These are phyloP conservation scores for Octopus bimaculoides DNA, from an alignment of 1,140 invertebrate genomes.

Conservation along the genomic window DNA sequence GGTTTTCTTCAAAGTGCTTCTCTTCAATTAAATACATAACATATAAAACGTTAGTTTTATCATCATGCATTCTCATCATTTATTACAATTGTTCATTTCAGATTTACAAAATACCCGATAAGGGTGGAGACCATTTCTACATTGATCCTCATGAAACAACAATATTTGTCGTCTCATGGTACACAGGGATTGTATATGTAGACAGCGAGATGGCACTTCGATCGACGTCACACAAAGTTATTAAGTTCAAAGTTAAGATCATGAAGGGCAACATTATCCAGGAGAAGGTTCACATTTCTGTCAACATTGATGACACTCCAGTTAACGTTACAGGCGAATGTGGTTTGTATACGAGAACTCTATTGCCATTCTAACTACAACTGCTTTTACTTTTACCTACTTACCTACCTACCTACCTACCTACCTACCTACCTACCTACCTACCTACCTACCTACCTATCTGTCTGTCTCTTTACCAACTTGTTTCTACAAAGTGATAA, in stretches of 20 bases:
- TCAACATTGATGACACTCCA: background rate
- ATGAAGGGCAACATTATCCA: background rate
- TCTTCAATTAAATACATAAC: no score
- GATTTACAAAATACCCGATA: slow-evolving; percentile 4
- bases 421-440: background rate
- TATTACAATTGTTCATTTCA: background rate
- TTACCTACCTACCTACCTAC: background rate
- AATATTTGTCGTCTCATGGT: background rate
- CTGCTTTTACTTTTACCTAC: background rate
- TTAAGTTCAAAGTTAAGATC: background rate
- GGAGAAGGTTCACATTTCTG: background rate
- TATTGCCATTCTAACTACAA: background rate
- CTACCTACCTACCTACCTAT: background rate
- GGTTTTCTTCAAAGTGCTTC: no score
- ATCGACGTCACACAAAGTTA: background rate
- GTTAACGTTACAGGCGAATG: background rate
- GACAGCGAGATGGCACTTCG: background rate
- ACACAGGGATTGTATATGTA: slow-evolving; percentile 5
- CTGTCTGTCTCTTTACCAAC: background rate
- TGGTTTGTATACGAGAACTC: background rate
- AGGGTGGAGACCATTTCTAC: background rate
- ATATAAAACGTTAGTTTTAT: no score
- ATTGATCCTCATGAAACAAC: background rate
- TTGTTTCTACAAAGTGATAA: background rate
- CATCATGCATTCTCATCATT: no score